Percentiles rank a stretch among this genome's conserved stretches.
Conservation (phyloP, 2,888 invertebrate species). For the Acleris cristana region DNA sequence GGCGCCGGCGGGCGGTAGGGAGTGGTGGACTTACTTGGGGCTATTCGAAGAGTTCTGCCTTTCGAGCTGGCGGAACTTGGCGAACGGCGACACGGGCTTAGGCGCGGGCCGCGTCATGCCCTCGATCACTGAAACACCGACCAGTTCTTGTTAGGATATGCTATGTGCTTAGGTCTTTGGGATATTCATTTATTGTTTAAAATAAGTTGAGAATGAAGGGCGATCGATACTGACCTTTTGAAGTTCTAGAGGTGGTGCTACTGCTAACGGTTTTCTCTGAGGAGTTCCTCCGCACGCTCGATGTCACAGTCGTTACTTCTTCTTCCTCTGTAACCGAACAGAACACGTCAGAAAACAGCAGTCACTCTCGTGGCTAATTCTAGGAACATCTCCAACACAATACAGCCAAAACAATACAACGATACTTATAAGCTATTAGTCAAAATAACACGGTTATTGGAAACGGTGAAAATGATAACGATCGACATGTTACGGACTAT, state of each 20-base stretch:
- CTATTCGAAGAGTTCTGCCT: constrained; percentile 91
- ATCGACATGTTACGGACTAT: constrained; percentile 55
- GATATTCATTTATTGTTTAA: background rate
- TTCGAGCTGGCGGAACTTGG: constrained; percentile 96
- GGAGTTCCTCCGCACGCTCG: constrained; percentile 78
- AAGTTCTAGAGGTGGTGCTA: constrained; percentile 84
- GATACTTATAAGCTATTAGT: constrained; percentile 80
- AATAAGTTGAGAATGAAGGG: background rate
- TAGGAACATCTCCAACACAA: constrained; percentile 66
- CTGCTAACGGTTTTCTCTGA: constrained; percentile 84
- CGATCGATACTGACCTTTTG: constrained; percentile 73
- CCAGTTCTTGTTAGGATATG: background rate
- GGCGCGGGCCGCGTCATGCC: constrained; percentile 76
- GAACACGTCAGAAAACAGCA: constrained; percentile 28
- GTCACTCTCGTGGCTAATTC: constrained; percentile 47
- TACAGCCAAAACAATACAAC: constrained; percentile 67
- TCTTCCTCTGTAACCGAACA: constrained; percentile 71
- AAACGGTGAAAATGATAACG: constrained; percentile 63
- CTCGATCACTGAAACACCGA: constrained; percentile 77
- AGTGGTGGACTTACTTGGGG: constrained; percentile 88
- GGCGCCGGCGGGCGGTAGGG: background rate
- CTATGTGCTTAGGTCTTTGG: too few species aligned
- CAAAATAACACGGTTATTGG: constrained; percentile 78
- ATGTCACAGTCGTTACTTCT: constrained; percentile 72
- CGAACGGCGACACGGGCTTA: constrained; percentile 93